These are phyloP conservation scores for Anolis apletophallus DNA, from an alignment of 2,797 vertebrate species.

Conservation along the genomic window DNA sequence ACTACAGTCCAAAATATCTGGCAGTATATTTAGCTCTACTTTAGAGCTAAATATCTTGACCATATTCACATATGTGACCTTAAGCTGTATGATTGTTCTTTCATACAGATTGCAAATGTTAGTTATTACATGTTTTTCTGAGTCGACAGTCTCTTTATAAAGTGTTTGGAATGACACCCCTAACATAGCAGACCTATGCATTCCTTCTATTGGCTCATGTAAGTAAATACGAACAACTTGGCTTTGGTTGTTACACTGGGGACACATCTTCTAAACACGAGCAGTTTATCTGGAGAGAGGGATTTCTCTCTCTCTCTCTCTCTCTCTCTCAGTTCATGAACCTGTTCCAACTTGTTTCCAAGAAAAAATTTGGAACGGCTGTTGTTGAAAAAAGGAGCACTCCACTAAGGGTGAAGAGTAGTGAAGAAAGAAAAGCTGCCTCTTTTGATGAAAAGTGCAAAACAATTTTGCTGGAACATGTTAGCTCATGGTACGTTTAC, in stretches of 20 bases:
- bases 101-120: conserved; percentile 36
- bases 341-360: conserved; percentile 80
- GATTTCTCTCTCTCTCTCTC: not conserved
- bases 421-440: conserved; percentile 56
- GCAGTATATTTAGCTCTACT: no score
- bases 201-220: conserved; percentile 54
- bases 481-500: conserved; percentile 63
- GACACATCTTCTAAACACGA: conserved; percentile 71
- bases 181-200: conserved; percentile 44
- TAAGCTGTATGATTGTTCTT: conserved; percentile 25
- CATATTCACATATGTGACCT: conserved; percentile 48
- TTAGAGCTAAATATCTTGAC: conserved; percentile 35
- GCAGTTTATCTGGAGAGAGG: conserved; percentile 69
- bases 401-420: conserved; percentile 61
- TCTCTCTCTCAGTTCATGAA: conserved; percentile 54
- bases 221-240: conserved; percentile 68
- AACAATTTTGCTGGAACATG: conserved; percentile 69
- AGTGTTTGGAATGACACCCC: conserved; percentile 60
- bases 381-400: conserved; percentile 78
- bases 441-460: conserved; percentile 70
- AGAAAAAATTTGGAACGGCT: conserved; percentile 70
- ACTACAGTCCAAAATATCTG: not conserved
- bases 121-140: conserved; percentile 50
- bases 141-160: conserved; percentile 53
- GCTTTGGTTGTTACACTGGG: conserved; percentile 63